Conservation (phyloP, 2,797 vertebrate species). For the Pseudochirops corinnae region DNA sequence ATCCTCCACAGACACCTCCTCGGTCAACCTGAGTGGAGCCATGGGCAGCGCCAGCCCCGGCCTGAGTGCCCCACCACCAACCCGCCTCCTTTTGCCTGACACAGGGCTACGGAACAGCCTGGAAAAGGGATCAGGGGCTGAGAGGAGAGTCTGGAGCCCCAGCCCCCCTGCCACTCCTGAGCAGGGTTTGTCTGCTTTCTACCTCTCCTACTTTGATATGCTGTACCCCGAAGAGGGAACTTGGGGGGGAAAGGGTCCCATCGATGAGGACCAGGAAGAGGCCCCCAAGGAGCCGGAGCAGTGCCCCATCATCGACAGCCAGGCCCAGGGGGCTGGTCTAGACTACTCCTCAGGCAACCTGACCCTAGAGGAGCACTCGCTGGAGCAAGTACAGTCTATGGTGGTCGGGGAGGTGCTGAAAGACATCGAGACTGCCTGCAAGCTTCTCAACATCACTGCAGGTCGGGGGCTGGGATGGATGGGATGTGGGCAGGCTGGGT, state of each 20-base stretch:
- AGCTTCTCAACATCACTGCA: slow-evolving; percentile 96
- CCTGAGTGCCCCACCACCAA: slow-evolving; percentile 84
- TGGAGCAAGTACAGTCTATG: slow-evolving; percentile 99
- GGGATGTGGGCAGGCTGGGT: not conserved
- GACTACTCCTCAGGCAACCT: slow-evolving; percentile 86
- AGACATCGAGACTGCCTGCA: slow-evolving; percentile 98
- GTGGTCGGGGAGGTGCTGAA: slow-evolving; percentile 98
- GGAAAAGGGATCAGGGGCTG: slow-evolving; percentile 80
- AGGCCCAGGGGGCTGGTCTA: slow-evolving; percentile 85
- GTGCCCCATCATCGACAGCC: slow-evolving; percentile 98
- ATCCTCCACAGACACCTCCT: slow-evolving; percentile 77
- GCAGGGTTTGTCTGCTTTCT: slow-evolving; percentile 89
- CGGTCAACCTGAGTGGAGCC: slow-evolving; percentile 57
- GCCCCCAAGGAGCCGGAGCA: slow-evolving; percentile 83
- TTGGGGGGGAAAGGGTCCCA: slow-evolving; percentile 88
- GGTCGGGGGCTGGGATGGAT: slow-evolving; percentile 84
- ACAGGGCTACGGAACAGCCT: slow-evolving; percentile 83
- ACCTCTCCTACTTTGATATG: slow-evolving; percentile 95
- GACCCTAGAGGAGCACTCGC: slow-evolving; percentile 92
- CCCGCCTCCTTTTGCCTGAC: slow-evolving; percentile 86
- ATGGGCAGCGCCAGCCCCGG: slow-evolving; percentile 92
- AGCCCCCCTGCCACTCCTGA: slow-evolving; percentile 85
- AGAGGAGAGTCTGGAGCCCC: slow-evolving; percentile 88
- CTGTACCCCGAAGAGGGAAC: slow-evolving; percentile 89
- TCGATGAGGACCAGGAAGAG: slow-evolving; percentile 71